phyloP scores from a whole-genome alignment of 2,113 vertebrate species.

The Menura novaehollandiae region DNA sequence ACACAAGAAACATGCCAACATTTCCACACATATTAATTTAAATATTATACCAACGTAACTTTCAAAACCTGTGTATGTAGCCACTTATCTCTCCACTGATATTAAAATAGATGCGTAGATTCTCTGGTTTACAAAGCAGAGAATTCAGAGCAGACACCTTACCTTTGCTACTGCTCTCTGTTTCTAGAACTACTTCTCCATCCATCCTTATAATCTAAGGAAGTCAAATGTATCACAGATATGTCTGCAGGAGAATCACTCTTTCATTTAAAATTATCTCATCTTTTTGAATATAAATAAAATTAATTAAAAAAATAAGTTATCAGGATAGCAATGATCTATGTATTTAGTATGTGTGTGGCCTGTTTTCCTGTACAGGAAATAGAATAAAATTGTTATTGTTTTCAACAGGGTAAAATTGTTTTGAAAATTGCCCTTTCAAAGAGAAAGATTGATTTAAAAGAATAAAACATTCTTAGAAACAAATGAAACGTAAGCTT shows the following conservation, averaged over 20 bases:
- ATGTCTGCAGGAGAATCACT: background rate
- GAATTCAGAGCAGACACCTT: background rate
- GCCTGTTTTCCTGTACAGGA: background rate
- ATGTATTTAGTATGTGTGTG: background rate
- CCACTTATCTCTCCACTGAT: background rate
- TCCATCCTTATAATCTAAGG: background rate
- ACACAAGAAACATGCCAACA: background rate
- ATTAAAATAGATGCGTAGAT: fast-evolving
- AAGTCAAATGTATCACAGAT: background rate
- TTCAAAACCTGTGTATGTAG: background rate
- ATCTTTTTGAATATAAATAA: background rate
- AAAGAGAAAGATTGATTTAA: background rate
- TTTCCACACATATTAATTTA: background rate
- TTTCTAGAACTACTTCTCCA: background rate
- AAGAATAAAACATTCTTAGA: background rate
- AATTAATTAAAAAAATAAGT: background rate
- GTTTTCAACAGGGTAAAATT: background rate
- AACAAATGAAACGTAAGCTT: background rate
- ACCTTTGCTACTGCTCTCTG: background rate
- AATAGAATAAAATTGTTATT: background rate
- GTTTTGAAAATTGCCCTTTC: background rate
- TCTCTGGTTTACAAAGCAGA: background rate
- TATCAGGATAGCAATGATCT: background rate
- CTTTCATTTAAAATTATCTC: background rate
- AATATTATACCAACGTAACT: background rate